phyloP scores from a whole-genome alignment of 2,113 vertebrate species.

The Fukomys damarensis region DNA sequence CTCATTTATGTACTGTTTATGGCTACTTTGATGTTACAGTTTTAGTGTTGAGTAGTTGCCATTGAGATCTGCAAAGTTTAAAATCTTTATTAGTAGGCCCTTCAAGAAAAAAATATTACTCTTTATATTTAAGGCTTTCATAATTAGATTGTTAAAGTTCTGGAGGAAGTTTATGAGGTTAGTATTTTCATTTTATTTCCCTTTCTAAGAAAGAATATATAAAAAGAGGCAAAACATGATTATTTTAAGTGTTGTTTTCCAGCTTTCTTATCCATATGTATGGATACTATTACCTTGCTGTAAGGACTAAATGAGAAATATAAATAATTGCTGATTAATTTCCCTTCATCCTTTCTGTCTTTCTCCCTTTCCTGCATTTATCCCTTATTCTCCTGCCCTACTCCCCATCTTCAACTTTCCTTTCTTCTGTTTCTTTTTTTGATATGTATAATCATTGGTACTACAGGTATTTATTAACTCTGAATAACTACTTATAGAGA shows the following conservation, averaged over 20 bases:
- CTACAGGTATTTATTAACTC: conserved; percentile 8
- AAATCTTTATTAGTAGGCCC: not conserved
- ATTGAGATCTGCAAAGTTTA: not conserved
- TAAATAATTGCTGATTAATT: conserved; percentile 9
- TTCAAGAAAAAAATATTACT: conserved; percentile 22
- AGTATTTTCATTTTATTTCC: conserved; percentile 41
- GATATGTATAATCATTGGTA: not conserved
- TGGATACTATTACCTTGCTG: not conserved
- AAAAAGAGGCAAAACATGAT: not conserved
- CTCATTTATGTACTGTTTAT: not conserved
- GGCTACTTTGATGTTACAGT: not conserved
- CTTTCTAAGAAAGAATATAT: conserved; percentile 19
- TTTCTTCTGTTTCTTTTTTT: conserved; percentile 52
- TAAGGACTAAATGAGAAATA: conserved; percentile 5
- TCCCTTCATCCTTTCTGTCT: not conserved
- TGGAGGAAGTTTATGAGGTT: not conserved
- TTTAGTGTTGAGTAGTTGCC: not conserved
- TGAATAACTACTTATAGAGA: not conserved
- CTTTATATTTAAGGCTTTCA: conserved; percentile 44
- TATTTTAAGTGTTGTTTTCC: conserved; percentile 10
- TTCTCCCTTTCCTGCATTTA: not conserved
- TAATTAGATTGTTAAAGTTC: conserved; percentile 28
- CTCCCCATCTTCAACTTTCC: not conserved
- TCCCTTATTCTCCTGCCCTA: not conserved
- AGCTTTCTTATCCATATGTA: not conserved